Percentiles rank a stretch among this genome's conserved stretches.
Evolutionary conservation across 2,888 invertebrate species (phyloP).

Genomic region (Mesorhabditis spiculigera): DNA sequence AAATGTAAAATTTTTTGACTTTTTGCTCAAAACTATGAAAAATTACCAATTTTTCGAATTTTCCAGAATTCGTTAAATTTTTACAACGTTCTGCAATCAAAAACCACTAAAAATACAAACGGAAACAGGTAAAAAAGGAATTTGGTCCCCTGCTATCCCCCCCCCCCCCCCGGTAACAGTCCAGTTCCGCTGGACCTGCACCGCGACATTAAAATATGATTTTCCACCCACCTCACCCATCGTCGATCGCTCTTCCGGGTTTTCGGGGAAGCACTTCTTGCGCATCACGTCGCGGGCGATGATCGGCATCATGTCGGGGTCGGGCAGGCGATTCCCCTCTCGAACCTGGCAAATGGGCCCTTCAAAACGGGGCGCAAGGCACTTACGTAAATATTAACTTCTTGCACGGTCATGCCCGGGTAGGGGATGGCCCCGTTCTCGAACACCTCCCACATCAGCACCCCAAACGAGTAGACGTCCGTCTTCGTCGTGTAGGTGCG

Average conservation of each 20-base stretch:
- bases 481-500: constrained; percentile 34
- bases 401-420: constrained; percentile 32
- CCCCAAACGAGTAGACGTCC: constrained; percentile 42
- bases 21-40: no score
- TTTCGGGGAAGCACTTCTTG: constrained; percentile 19
- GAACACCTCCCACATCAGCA: constrained; percentile 35
- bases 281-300: constrained; percentile 31
- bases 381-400: constrained; percentile 29
- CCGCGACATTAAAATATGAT: not conserved
- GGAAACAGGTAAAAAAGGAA: no score
- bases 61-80: no score
- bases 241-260: constrained; percentile 20
- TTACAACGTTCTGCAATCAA: no score
- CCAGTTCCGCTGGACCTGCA: no score
- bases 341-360: not conserved
- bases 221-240: constrained; percentile 14
- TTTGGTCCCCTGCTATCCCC: no score
- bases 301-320: constrained; percentile 41
- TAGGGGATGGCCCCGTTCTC: constrained; percentile 38
- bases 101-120: no score
- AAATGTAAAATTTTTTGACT: no score
- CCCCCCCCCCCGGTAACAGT: no score
- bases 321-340: constrained; percentile 31
- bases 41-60: no score
- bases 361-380: not conserved